These are phyloP conservation scores for Machimus rusticus DNA, from an alignment of 2,888 invertebrate genomes.

Conservation along the genomic window DNA sequence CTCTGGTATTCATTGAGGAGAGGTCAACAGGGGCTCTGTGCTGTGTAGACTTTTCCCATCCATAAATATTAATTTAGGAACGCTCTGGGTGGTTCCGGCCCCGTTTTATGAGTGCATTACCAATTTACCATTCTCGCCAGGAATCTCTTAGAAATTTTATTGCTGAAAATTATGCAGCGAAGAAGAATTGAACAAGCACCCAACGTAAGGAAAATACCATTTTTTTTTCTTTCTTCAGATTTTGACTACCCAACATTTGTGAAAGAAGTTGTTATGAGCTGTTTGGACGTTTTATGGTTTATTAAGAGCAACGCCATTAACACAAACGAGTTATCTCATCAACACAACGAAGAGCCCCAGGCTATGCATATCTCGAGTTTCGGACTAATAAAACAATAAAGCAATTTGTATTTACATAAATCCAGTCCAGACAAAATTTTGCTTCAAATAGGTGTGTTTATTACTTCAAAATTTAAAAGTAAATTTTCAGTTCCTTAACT, in stretches of 20 bases:
- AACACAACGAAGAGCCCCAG: no score
- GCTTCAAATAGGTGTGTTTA: no score
- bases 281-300: background rate
- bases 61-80: conserved; percentile 36
- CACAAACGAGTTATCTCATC: background rate
- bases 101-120: conserved; percentile 16
- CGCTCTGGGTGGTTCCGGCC: conserved; percentile 23
- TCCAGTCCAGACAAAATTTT: no score
- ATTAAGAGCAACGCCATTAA: background rate
- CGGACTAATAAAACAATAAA: no score
- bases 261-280: background rate
- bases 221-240: background rate
- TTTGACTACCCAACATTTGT: background rate
- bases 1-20: conserved; percentile 20
- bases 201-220: background rate
- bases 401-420: no score
- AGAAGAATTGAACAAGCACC: background rate
- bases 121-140: background rate
- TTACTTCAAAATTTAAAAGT: no score
- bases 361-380: no score
- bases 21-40: conserved; percentile 27
- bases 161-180: background rate
- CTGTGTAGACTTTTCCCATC: background rate
- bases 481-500: no score
- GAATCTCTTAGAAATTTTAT: background rate